These are phyloP conservation scores for Melipona bicolor DNA, from an alignment of 2,888 invertebrate species.

Conservation along the genomic window DNA sequence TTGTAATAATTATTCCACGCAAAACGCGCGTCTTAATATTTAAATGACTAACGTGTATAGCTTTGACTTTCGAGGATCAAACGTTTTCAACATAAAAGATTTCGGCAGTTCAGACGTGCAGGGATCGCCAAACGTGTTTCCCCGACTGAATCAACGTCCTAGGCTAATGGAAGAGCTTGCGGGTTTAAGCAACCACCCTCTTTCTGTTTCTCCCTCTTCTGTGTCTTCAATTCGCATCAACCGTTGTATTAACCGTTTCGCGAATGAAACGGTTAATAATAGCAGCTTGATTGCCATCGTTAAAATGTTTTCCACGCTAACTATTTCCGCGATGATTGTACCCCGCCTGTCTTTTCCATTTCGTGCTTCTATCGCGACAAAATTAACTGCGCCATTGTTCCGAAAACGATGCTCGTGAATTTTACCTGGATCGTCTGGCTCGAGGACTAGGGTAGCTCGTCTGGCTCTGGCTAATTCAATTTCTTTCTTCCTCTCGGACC, in stretches of 20 bases:
- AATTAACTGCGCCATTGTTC: conserved; percentile 36
- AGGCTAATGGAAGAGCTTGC: conserved; percentile 8
- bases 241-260: not conserved
- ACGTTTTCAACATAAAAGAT: not conserved
- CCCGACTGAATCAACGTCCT: conserved; percentile 1
- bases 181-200: conserved; percentile 7
- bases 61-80: not conserved
- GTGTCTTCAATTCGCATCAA: conserved; percentile 13
- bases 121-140: not conserved
- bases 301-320: conserved; percentile 30
- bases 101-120: not conserved
- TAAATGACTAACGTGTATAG: not conserved
- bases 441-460: conserved; percentile 7
- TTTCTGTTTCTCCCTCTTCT: not conserved
- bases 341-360: conserved; percentile 25
- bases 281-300: conserved; percentile 31
- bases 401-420: conserved; percentile 32
- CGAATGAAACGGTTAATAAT: conserved; percentile 31
- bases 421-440: not conserved
- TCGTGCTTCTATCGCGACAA: conserved; percentile 16
- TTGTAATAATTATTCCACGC: not conserved
- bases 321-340: conserved; percentile 31
- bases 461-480: conserved; percentile 26
- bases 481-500: conserved; percentile 15
- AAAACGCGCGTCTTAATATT: not conserved